Evolutionary conservation across 2,888 invertebrate genomes (phyloP), one percentile per base, ranked within the genome.

Genomic region (Rhorus exstirpatorius): DNA sequence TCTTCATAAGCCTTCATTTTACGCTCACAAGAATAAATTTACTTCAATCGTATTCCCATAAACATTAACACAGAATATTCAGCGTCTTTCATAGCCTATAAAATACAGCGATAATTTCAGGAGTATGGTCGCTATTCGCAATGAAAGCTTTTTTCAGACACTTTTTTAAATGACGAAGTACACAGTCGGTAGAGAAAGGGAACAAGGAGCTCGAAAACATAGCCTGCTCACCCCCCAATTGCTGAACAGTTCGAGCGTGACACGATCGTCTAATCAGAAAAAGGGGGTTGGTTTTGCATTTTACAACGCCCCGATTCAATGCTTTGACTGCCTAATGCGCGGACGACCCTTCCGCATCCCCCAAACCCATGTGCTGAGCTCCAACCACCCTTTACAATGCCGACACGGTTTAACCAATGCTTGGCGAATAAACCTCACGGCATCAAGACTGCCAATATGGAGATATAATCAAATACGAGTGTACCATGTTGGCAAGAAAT

Each of bases 201-300:
- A 58, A 41, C 19, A 51, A 77, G 46, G 24, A 35, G 26, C 26
- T 51, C 14, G 26, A 31, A 24, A 49, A 10, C 17, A 49, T 83
- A 84, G 79, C 82, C 84, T 84, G 83, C 76, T 80, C 85, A 31
- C 31, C 55, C 83, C 79, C 79, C 86, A 83, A 86, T 85, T 83
- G 85, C 88, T 86, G 90, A 89, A 88, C 91, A 89, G 88, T 90
- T 90, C 85, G 85, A 58, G 44, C 68, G 58, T 70, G 49, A 85
- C 85, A 87, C 87, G 89, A 87, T 86, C 88, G 88, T 90, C 90
- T 90, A 90, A 90, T 90, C 91, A 88, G 83, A 86, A 84, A 86
- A 86, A 88, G 89, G 88, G 90, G 89, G 90, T 89, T 89, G 90
- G 90, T 88, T 92, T 92, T 90, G 89, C 89, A 90, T 89, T 88